Base-by-base conservation (phyloP, 2,113 vertebrate genomes). In the Grallaria varia region DNA sequence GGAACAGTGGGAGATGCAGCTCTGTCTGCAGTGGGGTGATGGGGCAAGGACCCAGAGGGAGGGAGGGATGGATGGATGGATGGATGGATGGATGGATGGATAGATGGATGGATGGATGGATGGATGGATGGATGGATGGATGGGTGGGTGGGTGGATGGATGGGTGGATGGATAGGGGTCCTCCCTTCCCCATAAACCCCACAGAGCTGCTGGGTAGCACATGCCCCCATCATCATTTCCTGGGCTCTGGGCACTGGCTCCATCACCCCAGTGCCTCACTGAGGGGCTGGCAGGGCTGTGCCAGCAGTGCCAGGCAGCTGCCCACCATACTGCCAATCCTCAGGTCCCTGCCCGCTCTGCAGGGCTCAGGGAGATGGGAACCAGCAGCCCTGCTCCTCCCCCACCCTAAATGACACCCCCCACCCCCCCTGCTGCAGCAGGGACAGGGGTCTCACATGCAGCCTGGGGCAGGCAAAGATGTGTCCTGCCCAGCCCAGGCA, bases 251-350 rank as follows among this genome's bases (percentile, higher is more conserved):
- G 35, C 28, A 31, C 44, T 71, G 45, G 24, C 15, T 39, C 33
- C 52, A 30, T 50, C 40, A 17, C 37, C 49, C n/a, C 1, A 3
- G n/a, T n/a, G 42, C 53, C n/a, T 69, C 16, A 1, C 56, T 18
- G 33, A 0, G 2, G 30, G 27, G 42, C n/a, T 72, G 37, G 21
- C n/a, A 35, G 42, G 30, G 59, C 64, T 3, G 0, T 21, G 53
- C 42, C 58, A 72, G 63, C 47, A n/a, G 11, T 18, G 69, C 52
- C 53, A 71, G 40, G 68, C 40, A 66, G 35, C 60, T 82, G 39
- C 59, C 31, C 39, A 22, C 14, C 9, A 1, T 22, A 44, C 69
- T 78, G 59, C 44, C 31, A 21, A 25, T 55, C 31, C 44, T 53
- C 4, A 4, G 25, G 42, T 92, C 71, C 37, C 42, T 78, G 75